Evolutionary conservation across 2,888 invertebrate genomes (phyloP), one percentile per base, ranked within the genome.

Genomic region (Entomobrya multifasciata): DNA sequence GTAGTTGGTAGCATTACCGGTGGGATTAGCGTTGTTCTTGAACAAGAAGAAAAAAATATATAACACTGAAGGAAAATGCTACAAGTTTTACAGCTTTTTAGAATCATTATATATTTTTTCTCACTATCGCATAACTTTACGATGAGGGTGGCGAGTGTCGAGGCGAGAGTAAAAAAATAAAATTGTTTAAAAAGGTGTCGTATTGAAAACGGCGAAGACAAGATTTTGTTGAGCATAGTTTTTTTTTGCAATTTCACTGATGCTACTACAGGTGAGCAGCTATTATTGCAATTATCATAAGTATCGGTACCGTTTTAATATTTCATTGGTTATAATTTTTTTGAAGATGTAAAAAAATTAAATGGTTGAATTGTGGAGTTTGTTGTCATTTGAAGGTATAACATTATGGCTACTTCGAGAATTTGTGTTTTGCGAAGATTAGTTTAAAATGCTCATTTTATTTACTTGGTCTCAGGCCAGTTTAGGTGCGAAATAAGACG

Each of bases 261-360:
- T n/a, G n/a, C n/a, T n/a, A n/a, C n/a, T n/a, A 36, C 36, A 36
- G 36, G 5, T 4, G 5, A 36, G 8, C 4, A 6, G 36, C 36
- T 36, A 36, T 36, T 36, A 36, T 36, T 8, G 13, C n/a, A 2
- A n/a, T n/a, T 49, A 15, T 49, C 36, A 36, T 41, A 67, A 67
- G 67, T 47, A n/a, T 15, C 4, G 3, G 67, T 67, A 67, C 67
- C 67, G 67, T 67, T 67, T 67, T 67, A 67, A 67, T 44, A 25
- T 20, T 44, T 36, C 36, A 36, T 36, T 8, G 36, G 36, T 36
- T 36, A 36, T 36, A 20, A 67, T 67, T 65, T 65, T 65, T 65
- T 62, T 25, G 15, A 15, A 3, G 49, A 15, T 3, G 49, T 49
- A 11, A 15, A 3, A 5, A 49, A 62, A 62, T 22, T 17, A 10